Percentiles rank a stretch among this genome's conserved stretches.
Conservation (phyloP, 2,113 vertebrate species). For the Chamaetylas fuelleborni region DNA sequence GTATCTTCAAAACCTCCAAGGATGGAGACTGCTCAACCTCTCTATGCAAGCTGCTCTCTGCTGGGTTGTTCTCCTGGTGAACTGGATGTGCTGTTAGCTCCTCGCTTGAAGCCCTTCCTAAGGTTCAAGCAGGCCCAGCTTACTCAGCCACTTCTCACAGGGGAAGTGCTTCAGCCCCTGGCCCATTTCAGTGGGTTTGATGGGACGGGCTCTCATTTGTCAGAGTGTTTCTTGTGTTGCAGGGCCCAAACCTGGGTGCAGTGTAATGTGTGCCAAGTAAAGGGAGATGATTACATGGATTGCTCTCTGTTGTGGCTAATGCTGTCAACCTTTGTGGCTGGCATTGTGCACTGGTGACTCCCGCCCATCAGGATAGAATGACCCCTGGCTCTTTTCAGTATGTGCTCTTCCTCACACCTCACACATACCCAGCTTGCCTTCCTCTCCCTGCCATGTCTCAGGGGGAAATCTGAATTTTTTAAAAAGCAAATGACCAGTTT, state of each 20-base stretch:
- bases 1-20: not conserved
- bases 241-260: not conserved
- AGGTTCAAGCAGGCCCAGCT: not conserved
- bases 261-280: not conserved
- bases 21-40: not conserved
- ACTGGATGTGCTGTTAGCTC: not conserved
- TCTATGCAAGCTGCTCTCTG: not conserved
- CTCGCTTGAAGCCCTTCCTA: not conserved
- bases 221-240: not conserved
- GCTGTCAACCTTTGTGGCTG: not conserved
- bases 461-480: not conserved
- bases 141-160: not conserved
- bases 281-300: not conserved
- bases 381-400: not conserved
- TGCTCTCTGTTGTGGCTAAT: not conserved
- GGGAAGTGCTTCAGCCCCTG: not conserved
- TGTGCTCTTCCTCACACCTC: not conserved
- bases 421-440: accelerated
- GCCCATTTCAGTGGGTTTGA: not conserved
- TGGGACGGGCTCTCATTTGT: not conserved
- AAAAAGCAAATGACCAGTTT: not conserved
- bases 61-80: not conserved
- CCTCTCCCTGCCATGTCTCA: not conserved
- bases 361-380: not conserved
- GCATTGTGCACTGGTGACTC: accelerated